Percentiles rank a stretch among this genome's conserved stretches.
These are phyloP conservation scores for Drosophila meridionalis DNA, from an alignment of 2,888 invertebrate genomes.

Conservation along the genomic window DNA sequence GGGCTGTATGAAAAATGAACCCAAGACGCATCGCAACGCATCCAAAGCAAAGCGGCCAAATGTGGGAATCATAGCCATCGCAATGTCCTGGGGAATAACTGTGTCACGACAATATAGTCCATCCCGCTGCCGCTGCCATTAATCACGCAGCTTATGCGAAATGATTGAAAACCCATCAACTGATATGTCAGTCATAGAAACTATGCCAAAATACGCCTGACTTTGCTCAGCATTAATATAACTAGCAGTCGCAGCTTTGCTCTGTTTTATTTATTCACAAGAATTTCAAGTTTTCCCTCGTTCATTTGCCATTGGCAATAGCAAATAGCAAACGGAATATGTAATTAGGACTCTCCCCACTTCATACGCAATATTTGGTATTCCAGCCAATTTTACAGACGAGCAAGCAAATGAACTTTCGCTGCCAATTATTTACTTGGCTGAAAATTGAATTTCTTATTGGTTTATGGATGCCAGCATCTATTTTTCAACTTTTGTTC, in stretches of 20 bases:
- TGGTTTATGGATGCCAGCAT: background rate
- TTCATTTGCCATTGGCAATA: conserved; percentile 17
- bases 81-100: conserved; percentile 38
- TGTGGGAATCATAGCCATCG: conserved; percentile 32
- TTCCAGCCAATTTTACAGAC: conserved; percentile 41
- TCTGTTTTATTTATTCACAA: conserved; percentile 12
- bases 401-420: conserved; percentile 21
- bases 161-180: conserved; percentile 70
- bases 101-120: conserved; percentile 63
- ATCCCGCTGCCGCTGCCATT: conserved; percentile 47
- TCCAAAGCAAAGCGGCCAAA: conserved; percentile 4
- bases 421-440: conserved; percentile 28
- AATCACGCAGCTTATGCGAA: conserved; percentile 69
- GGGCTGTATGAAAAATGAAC: conserved; percentile 65
- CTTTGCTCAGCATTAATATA: background rate
- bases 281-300: conserved; percentile 1
- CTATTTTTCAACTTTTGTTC: conserved; percentile 1
- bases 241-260: background rate
- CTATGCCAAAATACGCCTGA: background rate
- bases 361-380: conserved; percentile 15
- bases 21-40: conserved; percentile 13
- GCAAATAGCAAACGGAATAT: conserved; percentile 48
- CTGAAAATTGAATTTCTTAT: conserved; percentile 13
- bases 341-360: conserved; percentile 27
- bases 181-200: conserved; percentile 12